A percentile compares a stretch with the other conserved stretches of the same genome.
Evolutionary conservation across 2,888 invertebrate genomes (phyloP).

Genomic region (Platerodrilus igneus): DNA sequence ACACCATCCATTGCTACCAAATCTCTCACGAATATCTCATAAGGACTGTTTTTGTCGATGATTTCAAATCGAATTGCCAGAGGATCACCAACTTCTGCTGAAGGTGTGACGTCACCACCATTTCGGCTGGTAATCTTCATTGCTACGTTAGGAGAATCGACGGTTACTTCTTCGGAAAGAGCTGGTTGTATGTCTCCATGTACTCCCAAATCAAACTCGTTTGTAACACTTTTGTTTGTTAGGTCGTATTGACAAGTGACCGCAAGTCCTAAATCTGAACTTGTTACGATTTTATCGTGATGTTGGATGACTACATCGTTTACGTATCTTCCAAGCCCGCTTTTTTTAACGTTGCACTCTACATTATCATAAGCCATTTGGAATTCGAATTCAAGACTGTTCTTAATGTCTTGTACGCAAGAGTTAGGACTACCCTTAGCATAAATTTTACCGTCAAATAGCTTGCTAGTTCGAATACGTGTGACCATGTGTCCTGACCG

Average conservation of each 20-base stretch:
- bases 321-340: conserved; percentile 69
- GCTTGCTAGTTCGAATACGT: conserved; percentile 83
- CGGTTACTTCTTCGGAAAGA: conserved; percentile 84
- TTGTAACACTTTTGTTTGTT: conserved; percentile 89
- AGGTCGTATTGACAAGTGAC: conserved; percentile 93
- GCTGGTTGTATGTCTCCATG: conserved; percentile 82
- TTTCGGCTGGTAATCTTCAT: conserved; percentile 88
- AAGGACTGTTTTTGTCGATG: conserved; percentile 86
- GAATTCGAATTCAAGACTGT: conserved; percentile 84
- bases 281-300: conserved; percentile 92
- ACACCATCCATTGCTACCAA: conserved; percentile 92
- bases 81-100: conserved; percentile 90
- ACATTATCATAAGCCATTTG: conserved; percentile 89
- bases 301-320: conserved; percentile 94
- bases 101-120: conserved; percentile 77
- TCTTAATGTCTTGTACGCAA: conserved; percentile 84
- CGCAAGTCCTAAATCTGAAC: conserved; percentile 86
- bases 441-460: conserved; percentile 92
- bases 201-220: conserved; percentile 85
- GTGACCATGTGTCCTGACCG: conserved; percentile 90
- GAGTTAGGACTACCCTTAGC: conserved; percentile 92
- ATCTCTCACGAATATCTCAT: conserved; percentile 92
- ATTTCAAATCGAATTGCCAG: conserved; percentile 88
- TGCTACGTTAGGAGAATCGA: conserved; percentile 90
- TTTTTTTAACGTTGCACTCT: conserved; percentile 88